phyloP scores from a whole-genome alignment of 1,140 invertebrate genomes.

The Protaetia brevitarsis region DNA sequence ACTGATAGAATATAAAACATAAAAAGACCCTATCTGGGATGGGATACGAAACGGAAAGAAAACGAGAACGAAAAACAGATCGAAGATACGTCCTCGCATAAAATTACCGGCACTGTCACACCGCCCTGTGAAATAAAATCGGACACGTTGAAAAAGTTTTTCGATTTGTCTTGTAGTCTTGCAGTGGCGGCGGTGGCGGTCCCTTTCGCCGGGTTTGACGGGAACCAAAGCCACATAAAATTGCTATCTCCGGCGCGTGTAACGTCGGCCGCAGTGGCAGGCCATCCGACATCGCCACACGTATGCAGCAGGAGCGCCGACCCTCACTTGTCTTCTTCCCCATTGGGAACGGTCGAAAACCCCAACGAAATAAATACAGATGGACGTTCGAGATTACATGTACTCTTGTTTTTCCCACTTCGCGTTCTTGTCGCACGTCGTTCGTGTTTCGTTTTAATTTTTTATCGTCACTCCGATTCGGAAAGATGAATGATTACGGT shows the following conservation, averaged over 20 bases:
- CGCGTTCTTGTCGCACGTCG: not conserved
- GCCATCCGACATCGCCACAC: not conserved
- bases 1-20: too few relatives aligned
- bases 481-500: constrained; percentile 2
- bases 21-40: too few relatives aligned
- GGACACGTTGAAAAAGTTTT: constrained; percentile 16
- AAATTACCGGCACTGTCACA: constrained; percentile 1
- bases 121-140: not conserved
- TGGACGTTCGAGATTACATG: constrained; percentile 4
- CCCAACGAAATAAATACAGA: constrained; percentile 9
- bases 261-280: not conserved
- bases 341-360: not conserved
- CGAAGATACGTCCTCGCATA: not conserved
- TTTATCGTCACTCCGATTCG: not conserved
- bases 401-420: constrained; percentile 1
- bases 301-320: constrained; percentile 1
- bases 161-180: constrained; percentile 15
- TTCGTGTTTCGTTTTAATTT: constrained; percentile 5
- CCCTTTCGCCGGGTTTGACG: constrained; percentile 9
- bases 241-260: not conserved
- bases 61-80: constrained; percentile 6
- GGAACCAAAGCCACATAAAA: constrained; percentile 8
- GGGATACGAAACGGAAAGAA: too few relatives aligned
- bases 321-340: constrained; percentile 15
- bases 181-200: not conserved